Conservation (phyloP, 2,888 invertebrate species). For the Macaria notata region DNA sequence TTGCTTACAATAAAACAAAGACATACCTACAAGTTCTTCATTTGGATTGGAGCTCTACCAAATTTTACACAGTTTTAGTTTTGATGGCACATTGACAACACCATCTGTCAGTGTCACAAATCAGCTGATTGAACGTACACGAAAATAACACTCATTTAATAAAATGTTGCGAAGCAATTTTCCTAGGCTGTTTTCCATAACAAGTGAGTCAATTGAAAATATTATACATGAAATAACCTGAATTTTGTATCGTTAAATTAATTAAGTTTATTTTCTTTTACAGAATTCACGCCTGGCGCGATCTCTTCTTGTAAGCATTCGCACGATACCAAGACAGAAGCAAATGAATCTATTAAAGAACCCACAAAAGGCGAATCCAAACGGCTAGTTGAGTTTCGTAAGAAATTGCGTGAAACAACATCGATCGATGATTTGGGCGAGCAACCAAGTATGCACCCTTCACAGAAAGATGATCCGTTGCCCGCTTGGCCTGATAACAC, state of each 20-base stretch:
- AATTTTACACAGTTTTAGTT: no score
- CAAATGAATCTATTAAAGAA: constrained; percentile 37
- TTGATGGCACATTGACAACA: no score
- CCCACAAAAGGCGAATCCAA: constrained; percentile 56
- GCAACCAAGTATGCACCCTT: constrained; percentile 86
- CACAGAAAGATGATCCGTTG: constrained; percentile 91
- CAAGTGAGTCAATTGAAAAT: constrained; percentile 3
- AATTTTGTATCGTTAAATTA: background rate
- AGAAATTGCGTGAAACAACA: constrained; percentile 87
- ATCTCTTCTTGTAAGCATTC: constrained; percentile 41
- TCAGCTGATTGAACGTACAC: no score
- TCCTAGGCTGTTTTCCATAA: background rate
- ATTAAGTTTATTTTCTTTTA: constrained; percentile 15
- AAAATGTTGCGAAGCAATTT: constrained; percentile 14
- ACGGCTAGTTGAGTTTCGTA: constrained; percentile 85
- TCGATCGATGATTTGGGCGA: constrained; percentile 90
- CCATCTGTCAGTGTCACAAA: no score
- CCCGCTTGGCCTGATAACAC: constrained; percentile 92
- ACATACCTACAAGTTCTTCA: no score
- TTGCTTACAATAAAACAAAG: no score
- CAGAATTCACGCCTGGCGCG: constrained; percentile 13
- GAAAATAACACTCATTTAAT: no score
- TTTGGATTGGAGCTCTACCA: no score
- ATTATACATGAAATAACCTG: no score
- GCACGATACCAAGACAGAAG: constrained; percentile 39